These are phyloP conservation scores for Coelinius sp. DNA, from an alignment of 2,888 invertebrate species.

Conservation along the genomic window DNA sequence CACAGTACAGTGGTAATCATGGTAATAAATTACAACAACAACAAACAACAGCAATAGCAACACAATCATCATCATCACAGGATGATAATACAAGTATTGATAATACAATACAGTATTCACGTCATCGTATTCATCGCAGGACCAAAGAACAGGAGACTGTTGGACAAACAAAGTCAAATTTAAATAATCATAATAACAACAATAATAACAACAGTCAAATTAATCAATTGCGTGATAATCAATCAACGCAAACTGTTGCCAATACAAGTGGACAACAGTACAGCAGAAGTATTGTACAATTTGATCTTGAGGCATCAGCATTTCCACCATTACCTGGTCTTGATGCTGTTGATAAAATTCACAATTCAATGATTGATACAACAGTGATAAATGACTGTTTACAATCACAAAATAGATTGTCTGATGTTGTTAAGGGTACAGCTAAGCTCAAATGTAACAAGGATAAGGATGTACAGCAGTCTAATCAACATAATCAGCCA, in stretches of 20 bases:
- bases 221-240: slow-evolving; percentile 37
- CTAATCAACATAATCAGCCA: slow-evolving; percentile 49
- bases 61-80: slow-evolving; percentile 53
- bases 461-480: slow-evolving; percentile 53
- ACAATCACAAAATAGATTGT: slow-evolving; percentile 76
- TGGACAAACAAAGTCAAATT: slow-evolving; percentile 23
- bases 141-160: slow-evolving; percentile 65
- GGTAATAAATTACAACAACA: slow-evolving; percentile 29
- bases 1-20: slow-evolving; percentile 10
- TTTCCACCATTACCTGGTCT: slow-evolving; percentile 86
- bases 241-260: neutral
- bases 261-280: slow-evolving; percentile 63
- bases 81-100: slow-evolving; percentile 38
- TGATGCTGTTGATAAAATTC: slow-evolving; percentile 62
- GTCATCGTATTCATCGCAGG: slow-evolving; percentile 68
- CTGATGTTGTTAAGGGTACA: slow-evolving; percentile 85
- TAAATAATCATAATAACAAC: slow-evolving; percentile 5
- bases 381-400: slow-evolving; percentile 46
- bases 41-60: slow-evolving; percentile 50
- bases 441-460: slow-evolving; percentile 74
- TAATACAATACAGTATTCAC: slow-evolving; percentile 58
- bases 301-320: slow-evolving; percentile 84
- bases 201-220: slow-evolving; percentile 32
- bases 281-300: slow-evolving; percentile 75
- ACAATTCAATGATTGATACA: slow-evolving; percentile 5